A percentile compares a stretch with the other conserved stretches of the same genome.
These are phyloP conservation scores for Euclidia mi DNA, from an alignment of 2,888 invertebrate species.

Conservation along the genomic window DNA sequence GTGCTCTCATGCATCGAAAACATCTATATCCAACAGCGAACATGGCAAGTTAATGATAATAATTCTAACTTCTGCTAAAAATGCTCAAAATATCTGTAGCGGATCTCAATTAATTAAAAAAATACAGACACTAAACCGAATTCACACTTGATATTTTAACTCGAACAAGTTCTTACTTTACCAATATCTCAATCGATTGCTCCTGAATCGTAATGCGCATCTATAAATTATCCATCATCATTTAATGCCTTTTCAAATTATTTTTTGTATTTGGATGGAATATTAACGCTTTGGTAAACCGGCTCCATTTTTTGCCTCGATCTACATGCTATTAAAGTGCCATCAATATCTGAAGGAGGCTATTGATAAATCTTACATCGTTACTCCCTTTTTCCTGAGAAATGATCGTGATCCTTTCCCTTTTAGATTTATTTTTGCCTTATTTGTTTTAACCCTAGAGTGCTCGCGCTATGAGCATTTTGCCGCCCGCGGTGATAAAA, in stretches of 20 bases:
- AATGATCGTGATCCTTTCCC: constrained; percentile 9
- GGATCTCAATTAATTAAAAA: constrained; percentile 12
- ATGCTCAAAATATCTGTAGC: constrained; percentile 1
- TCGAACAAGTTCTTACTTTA: constrained; percentile 26
- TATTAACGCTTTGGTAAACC: constrained; percentile 26
- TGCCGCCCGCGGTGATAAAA: too few relatives aligned
- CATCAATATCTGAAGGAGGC: constrained; percentile 51
- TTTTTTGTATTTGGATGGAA: constrained; percentile 29
- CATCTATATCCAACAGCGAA: too few relatives aligned
- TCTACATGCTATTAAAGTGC: constrained; percentile 57
- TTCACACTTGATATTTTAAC: constrained; percentile 24
- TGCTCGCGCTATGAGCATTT: too few relatives aligned
- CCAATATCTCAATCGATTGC: constrained; percentile 40
- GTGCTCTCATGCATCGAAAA: too few relatives aligned
- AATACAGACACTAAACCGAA: constrained; percentile 13
- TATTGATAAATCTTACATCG: constrained; percentile 32
- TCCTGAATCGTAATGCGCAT: constrained; percentile 27
- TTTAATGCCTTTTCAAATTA: constrained; percentile 34
- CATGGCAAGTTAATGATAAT: too few relatives aligned
- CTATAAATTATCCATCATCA: constrained; percentile 53
- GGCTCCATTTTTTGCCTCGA: constrained; percentile 39
- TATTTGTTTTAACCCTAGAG: constrained; percentile 2
- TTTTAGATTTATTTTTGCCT: too few relatives aligned
- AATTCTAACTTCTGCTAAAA: neutral
- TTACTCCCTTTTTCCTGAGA: constrained; percentile 34